A percentile compares a stretch with the other conserved stretches of the same genome.
These are phyloP conservation scores for Aradus depressus DNA, from an alignment of 2,888 invertebrate species.

Conservation along the genomic window DNA sequence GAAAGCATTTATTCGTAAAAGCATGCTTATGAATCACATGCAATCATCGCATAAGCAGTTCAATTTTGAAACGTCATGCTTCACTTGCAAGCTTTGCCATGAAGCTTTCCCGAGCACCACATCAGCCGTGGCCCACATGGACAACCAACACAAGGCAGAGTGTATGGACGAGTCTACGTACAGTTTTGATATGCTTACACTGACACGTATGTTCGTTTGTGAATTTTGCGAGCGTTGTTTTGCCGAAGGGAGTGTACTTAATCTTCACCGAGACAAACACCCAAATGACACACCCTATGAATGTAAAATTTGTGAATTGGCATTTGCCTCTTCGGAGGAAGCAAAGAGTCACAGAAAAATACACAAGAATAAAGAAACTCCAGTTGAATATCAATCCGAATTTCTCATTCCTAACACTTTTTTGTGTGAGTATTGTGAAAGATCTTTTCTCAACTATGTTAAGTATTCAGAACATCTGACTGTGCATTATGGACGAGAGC, in stretches of 20 bases:
- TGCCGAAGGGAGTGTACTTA: conserved; percentile 29
- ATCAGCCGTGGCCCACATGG: conserved; percentile 30
- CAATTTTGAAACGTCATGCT: conserved; percentile 28
- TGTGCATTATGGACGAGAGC: conserved; percentile 29
- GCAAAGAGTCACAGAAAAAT: conserved; percentile 2
- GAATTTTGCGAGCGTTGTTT: conserved; percentile 32
- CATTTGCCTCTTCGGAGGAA: conserved; percentile 3
- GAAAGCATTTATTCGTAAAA: conserved; percentile 32
- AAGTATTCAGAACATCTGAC: conserved; percentile 29
- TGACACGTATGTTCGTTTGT: conserved; percentile 31
- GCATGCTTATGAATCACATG: conserved; percentile 33
- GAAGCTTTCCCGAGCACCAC: conserved; percentile 31
- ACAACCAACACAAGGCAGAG: conserved; percentile 26
- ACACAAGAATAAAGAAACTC: conserved; percentile 8
- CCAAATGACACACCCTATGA: conserved; percentile 17
- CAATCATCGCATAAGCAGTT: conserved; percentile 27
- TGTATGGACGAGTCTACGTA: conserved; percentile 26
- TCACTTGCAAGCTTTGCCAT: conserved; percentile 31
- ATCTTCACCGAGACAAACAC: conserved; percentile 30
- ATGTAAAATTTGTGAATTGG: conserved; percentile 14
- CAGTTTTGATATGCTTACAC: conserved; percentile 30
- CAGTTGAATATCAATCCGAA: conserved; percentile 24
- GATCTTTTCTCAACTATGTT: conserved; percentile 27
- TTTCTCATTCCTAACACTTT: conserved; percentile 27
- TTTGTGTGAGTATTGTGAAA: conserved; percentile 29